Conservation (phyloP, 2,113 vertebrate species). For the Pheucticus melanocephalus region DNA sequence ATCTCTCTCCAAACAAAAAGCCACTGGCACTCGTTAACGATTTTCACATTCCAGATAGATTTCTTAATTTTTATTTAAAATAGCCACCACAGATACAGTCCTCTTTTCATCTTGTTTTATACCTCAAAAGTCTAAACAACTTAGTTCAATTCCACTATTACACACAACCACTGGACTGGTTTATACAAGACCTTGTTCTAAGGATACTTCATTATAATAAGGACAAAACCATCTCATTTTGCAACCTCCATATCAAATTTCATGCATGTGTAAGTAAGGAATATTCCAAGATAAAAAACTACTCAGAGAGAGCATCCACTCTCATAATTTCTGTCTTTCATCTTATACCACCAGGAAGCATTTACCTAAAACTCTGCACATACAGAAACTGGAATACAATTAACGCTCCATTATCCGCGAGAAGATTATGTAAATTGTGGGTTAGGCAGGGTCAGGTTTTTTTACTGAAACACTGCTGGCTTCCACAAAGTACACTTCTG, state of each 20-base stretch:
- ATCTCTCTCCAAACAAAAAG: background rate
- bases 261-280: background rate
- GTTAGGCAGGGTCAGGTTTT: background rate
- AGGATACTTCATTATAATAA: background rate
- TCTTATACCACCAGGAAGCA: background rate
- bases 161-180: background rate
- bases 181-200: background rate
- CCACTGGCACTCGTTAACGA: fast-evolving
- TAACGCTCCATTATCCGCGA: background rate
- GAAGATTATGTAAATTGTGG: conserved; percentile 22
- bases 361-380: background rate
- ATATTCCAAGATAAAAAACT: background rate
- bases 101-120: background rate
- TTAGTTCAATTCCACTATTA: background rate
- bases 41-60: background rate
- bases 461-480: background rate
- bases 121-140: background rate
- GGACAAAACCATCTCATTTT: background rate
- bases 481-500: background rate
- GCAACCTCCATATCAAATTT: background rate
- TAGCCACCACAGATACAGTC: background rate
- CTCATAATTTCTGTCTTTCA: background rate
- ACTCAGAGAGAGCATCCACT: background rate
- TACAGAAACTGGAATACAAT: background rate
- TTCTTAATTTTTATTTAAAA: background rate